A percentile compares a stretch with the other conserved stretches of the same genome.
Conservation (phyloP, 2,797 vertebrate genomes). For the Australoheros facetus region DNA sequence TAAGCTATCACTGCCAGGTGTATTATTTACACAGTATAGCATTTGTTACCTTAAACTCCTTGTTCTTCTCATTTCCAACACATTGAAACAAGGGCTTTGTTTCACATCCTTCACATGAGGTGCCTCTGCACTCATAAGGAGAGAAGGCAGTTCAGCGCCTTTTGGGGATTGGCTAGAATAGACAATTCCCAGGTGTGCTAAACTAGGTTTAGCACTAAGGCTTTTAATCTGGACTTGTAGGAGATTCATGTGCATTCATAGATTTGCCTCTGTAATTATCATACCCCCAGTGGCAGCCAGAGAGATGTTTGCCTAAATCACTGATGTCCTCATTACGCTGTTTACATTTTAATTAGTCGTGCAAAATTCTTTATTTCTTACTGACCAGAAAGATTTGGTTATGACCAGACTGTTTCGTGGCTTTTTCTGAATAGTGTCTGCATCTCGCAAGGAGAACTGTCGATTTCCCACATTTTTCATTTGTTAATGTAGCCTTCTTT, state of each 20-base stretch:
- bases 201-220: constrained; percentile 95
- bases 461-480: neutral
- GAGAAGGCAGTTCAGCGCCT: constrained; percentile 73
- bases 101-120: constrained; percentile 70
- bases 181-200: constrained; percentile 90
- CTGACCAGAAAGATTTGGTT: constrained; percentile 56
- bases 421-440: neutral
- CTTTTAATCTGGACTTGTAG: constrained; percentile 97
- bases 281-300: constrained; percentile 93
- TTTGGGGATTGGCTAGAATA: constrained; percentile 90
- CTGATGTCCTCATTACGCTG: constrained; percentile 98
- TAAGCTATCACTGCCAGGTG: constrained; percentile 54
- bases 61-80: constrained; percentile 64
- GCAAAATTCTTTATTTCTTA: constrained; percentile 87
- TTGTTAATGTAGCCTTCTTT: constrained; percentile 21
- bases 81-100: constrained; percentile 72
- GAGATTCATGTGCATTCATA: constrained; percentile 93
- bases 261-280: constrained; percentile 97
- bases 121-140: constrained; percentile 77
- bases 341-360: constrained; percentile 99
- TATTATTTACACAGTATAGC: constrained; percentile 62
- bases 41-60: constrained; percentile 60
- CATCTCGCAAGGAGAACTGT: constrained; percentile 11
- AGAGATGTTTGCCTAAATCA: constrained; percentile 93
- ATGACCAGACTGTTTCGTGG: neutral